These are phyloP conservation scores for Mythimna ferrago DNA, from an alignment of 2,888 invertebrate species.

Conservation along the genomic window DNA sequence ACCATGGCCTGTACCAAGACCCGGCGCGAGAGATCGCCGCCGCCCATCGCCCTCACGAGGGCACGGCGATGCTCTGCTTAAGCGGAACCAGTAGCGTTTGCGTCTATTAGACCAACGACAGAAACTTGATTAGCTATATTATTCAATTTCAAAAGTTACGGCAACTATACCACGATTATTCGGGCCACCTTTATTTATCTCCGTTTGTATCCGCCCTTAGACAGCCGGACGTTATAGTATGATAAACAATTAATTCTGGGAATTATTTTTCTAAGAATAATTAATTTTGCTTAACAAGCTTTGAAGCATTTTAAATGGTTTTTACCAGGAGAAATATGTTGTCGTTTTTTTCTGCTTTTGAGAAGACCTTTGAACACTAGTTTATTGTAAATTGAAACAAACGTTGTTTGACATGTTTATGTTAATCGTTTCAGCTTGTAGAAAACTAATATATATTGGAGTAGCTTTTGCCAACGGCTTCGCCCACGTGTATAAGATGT, in stretches of 20 bases:
- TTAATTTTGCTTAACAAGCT: slow-evolving; percentile 9
- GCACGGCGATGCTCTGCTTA: too few species aligned
- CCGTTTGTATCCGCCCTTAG: neutral
- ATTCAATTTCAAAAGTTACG: too few species aligned
- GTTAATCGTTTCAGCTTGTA: neutral
- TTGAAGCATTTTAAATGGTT: neutral
- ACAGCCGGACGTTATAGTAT: neutral
- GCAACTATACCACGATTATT: neutral
- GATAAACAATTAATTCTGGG: slow-evolving; percentile 1
- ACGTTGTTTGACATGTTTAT: neutral
- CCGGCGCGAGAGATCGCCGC: too few species aligned
- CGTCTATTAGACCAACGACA: too few species aligned
- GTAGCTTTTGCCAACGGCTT: too few species aligned
- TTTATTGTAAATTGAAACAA: neutral
- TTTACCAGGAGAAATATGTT: neutral
- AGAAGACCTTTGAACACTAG: neutral
- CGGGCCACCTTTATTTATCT: too few species aligned
- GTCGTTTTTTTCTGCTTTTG: neutral
- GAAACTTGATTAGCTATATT: too few species aligned
- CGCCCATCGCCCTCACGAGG: too few species aligned
- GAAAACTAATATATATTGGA: too few species aligned
- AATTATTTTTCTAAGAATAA: slow-evolving; percentile 16
- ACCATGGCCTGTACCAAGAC: too few species aligned
- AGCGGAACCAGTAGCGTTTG: too few species aligned
- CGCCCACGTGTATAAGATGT: too few species aligned